Base-by-base conservation (phyloP, 2,113 vertebrate species). In the Cromileptes altivelis region DNA sequence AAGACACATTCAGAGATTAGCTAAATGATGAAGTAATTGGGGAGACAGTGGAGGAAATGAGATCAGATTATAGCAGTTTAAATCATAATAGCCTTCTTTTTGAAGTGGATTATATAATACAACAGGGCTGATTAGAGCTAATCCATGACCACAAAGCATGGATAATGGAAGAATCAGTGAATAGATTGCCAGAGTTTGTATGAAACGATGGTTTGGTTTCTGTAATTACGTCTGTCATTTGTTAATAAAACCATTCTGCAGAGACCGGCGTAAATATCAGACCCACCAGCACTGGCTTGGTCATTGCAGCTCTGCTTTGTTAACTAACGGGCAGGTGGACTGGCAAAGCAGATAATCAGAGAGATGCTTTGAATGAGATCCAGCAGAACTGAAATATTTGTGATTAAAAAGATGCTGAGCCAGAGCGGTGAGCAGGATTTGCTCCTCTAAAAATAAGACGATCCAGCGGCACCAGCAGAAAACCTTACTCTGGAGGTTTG, bases 31-130 rank as follows among this genome's bases (percentile, higher is more conserved):
- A 81, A 70, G 85, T 83, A 82, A 87, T 76, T 80, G 60, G 69
- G 58, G 79, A 83, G 75, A 80, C 65, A 70, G 69, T 52, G 37
- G 52, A 81, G 45, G 78, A 87, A 89, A 70, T 56, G 47, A 80
- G 81, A 91, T 92, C 75, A 90, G 90, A 92, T 87, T 84, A 88
- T 53, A 21, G 55, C 30, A 90, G 67, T 91, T 85, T 70, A 81
- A 89, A 85, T 85, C 72, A 85, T 80, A 85, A 88, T 84, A 78
- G 84, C 53, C 72, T 69, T 70, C 53, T 70, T 78, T 90, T 89
- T 86, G 45, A 82, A 77, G 82, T 69, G 78, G 90, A 89, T 93
- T 89, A 87, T 69, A 56, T 73, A 89, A 85, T 75, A 85, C 64
- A 87, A 52, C 79, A 70, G 73, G 18, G 58, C 80, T 94, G 82